Evolutionary conservation across 1,140 invertebrate genomes (phyloP).

Genomic region (Drosophila ercepeae): DNA sequence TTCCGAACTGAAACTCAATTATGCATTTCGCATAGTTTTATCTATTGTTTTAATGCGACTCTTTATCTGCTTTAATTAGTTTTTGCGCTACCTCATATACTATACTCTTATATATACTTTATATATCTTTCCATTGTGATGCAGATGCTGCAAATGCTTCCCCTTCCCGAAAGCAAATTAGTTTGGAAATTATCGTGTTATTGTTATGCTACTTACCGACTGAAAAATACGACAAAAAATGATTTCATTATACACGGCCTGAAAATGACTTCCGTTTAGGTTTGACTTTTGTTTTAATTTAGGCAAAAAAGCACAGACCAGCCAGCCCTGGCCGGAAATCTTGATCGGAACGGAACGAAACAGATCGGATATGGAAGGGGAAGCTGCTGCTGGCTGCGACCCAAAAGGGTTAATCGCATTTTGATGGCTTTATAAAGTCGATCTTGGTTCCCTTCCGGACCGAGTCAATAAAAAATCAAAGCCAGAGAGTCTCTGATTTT

Average conservation of each 20-base stretch:
- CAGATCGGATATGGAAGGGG: slow-evolving; percentile 10
- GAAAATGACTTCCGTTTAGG: slow-evolving; percentile 77
- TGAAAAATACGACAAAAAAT: slow-evolving; percentile 22
- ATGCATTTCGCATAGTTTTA: slow-evolving; percentile 53
- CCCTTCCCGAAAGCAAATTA: slow-evolving; percentile 74
- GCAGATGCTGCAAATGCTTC: slow-evolving; percentile 68
- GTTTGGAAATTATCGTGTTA: slow-evolving; percentile 56
- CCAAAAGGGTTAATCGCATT: slow-evolving; percentile 65
- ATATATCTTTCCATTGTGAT: slow-evolving; percentile 57
- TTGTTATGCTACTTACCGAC: slow-evolving; percentile 42
- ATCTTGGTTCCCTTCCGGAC: slow-evolving; percentile 42
- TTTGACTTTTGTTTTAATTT: slow-evolving; percentile 77
- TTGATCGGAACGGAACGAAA: slow-evolving; percentile 62
- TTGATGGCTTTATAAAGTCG: slow-evolving; percentile 73
- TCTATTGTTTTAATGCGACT: slow-evolving; percentile 78
- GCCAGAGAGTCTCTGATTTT: too few relatives aligned
- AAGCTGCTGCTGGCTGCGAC: background rate
- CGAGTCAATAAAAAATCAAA: too few relatives aligned
- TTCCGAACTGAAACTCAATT: slow-evolving; percentile 54
- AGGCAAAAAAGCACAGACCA: background rate
- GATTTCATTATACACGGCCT: slow-evolving; percentile 69
- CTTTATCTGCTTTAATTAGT: slow-evolving; percentile 82
- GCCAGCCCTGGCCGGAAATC: slow-evolving; percentile 53
- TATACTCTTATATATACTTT: background rate
- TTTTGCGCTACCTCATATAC: slow-evolving; percentile 72